Base-by-base conservation (phyloP, 92 coral and sea anemone species). In the Pocillopora meandrina region DNA sequence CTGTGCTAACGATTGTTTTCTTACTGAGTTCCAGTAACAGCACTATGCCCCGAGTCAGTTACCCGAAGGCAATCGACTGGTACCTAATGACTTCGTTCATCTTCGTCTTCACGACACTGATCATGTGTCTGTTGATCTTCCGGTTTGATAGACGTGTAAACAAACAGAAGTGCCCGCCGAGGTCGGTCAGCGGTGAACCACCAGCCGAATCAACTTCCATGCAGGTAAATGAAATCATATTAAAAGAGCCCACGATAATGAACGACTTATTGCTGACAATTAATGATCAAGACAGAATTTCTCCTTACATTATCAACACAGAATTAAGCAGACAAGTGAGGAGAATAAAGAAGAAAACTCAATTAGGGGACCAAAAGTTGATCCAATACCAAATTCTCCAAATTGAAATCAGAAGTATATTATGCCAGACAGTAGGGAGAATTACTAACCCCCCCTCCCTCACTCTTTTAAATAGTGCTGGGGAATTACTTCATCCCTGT, bases 41-140 rank as follows among this genome's bases (percentile, higher is more conserved):
- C 23, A 94, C 98, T 56, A 96, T 96, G 99, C 99, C 99, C 21
- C 95, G 99, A 77, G 99, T 96, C 60, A 94, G 98, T 76, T 96
- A 96, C 84, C 98, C 99, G 77, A 96, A 96, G 91, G 98, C 98
- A 62, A 94, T 96, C 71, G 99, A 96, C 94, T 96, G 96, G 99
- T 96, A 96, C 76, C 92, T 96, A 47, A 94, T 96, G 92, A 93
- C 95, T 13, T 92, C 98, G 63, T 96, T 96, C 71, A 85, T 96
- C 88, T 96, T 96, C 81, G 99, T 96, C 70, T 96, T 96, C 72
- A 90, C 96, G 76, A 94, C 98, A 15, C 90, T 96, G 75, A 65
- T 94, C 56, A 92, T 90, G 87, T 94, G 96, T 56, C 88, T 96
- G 68, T 61, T 96, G 60, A 95, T 96, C 19, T 96, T 88, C 81